Evolutionary conservation across 2,888 invertebrate genomes (phyloP).

Genomic region (Seladonia tumulorum): DNA sequence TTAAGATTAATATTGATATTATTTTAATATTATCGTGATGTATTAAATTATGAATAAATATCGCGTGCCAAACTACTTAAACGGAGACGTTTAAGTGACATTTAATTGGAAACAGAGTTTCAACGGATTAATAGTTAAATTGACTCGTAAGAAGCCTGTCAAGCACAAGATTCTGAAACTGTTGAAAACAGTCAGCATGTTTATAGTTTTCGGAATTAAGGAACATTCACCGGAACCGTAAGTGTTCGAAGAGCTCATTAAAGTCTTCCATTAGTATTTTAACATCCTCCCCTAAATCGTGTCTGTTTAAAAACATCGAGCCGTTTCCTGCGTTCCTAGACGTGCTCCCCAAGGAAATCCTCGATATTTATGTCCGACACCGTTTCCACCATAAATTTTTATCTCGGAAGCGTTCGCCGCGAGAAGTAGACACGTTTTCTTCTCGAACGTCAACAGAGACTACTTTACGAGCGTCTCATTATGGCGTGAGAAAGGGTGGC

Average conservation of each 20-base stretch:
- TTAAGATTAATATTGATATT: too few species aligned
- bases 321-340: constrained; percentile 41
- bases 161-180: neutral
- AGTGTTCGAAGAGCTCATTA: constrained; percentile 16
- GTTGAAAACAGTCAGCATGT: neutral
- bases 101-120: too few species aligned
- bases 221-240: neutral
- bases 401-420: constrained; percentile 13
- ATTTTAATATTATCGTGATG: too few species aligned
- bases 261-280: constrained; percentile 29
- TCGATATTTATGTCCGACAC: constrained; percentile 41
- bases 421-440: constrained; percentile 41
- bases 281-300: constrained; percentile 39
- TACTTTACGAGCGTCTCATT: constrained; percentile 40
- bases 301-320: constrained; percentile 29
- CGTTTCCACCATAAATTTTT: constrained; percentile 53
- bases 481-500: constrained; percentile 7
- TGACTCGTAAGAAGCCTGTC: too few species aligned
- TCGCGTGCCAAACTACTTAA: too few species aligned
- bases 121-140: neutral
- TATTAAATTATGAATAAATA: too few species aligned
- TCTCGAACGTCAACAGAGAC: constrained; percentile 9
- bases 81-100: too few species aligned
- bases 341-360: constrained; percentile 34
- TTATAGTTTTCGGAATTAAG: neutral